Base-by-base conservation (phyloP, 2,113 vertebrate species). In the Spermophilus dauricus region DNA sequence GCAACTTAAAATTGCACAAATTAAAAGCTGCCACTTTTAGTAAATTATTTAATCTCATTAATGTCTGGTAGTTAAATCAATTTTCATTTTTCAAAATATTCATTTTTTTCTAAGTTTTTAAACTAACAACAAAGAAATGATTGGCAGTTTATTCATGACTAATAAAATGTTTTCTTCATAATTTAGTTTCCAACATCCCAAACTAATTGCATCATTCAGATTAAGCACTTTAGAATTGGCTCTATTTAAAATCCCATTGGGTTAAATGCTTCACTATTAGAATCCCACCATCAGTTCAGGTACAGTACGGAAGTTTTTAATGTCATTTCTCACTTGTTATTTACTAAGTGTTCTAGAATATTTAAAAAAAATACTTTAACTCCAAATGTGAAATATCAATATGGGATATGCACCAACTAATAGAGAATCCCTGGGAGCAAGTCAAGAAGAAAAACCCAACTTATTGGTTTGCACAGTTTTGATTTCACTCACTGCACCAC, bases 241-340 rank as follows among this genome's bases (percentile, higher is more conserved):
- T 95, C n/a, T 92, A 42, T 86, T 95, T 96, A 94, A 97, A 98
- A 92, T 89, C 9, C 8, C 42, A 72, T 81, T 86, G 42, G 77
- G 24, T 76, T 86, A 91, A 85, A 93, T 70, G 4, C 11, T 6
- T 89, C 4, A 78, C 30, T n/a, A 51, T 51, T 93, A 89, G 53
- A 89, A 18, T 24, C 42, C 14, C 9, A 77, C 2, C 12, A 76
- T 63, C 89, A 89, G 14, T 69, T 78, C 24, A 89, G 22, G 48
- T 18, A 65, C 0, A 82, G 42, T 42, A 10, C 24, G 8, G 16
- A 86, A 4, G 5, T 28, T 90, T 91, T 85, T 39, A 16, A 39
- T 72, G 11, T 65, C n/a, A 73, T 82, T 93, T 84, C 69, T 89
- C 75, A 78, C 16, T 16, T 88, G 2, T 5, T 48, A 1, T 93